A percentile compares a stretch with the other conserved stretches of the same genome.
Conservation (phyloP, 1,140 invertebrate species). For the Doryteuthis pealeii region DNA sequence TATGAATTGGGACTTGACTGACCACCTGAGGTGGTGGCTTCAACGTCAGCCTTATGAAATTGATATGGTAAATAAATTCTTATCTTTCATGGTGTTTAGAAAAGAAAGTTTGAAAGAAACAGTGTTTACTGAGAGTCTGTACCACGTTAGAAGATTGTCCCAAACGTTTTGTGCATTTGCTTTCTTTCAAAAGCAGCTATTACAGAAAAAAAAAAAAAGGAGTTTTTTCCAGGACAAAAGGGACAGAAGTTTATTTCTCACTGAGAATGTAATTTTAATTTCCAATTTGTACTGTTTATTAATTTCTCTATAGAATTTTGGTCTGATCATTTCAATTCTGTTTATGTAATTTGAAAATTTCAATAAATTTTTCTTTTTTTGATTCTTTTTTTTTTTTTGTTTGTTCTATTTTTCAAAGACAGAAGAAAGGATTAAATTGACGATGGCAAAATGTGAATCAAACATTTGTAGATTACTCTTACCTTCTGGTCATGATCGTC, state of each 20-base stretch:
- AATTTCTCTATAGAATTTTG: too few relatives aligned
- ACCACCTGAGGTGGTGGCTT: constrained; percentile 28
- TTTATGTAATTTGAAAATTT: too few relatives aligned
- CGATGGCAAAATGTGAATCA: background rate
- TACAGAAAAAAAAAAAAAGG: background rate
- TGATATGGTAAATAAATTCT: background rate
- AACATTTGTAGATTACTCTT: constrained; percentile 41
- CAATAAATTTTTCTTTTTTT: too few relatives aligned
- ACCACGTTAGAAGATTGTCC: too few relatives aligned
- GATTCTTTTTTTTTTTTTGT: background rate
- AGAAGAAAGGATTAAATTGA: background rate
- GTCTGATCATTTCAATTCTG: too few relatives aligned
- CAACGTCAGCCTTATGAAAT: constrained; percentile 23
- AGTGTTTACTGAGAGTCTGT: too few relatives aligned
- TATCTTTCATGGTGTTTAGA: background rate
- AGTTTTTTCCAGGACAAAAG: background rate
- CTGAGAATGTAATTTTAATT: too few relatives aligned
- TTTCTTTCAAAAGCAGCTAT: background rate
- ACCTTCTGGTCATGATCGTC: constrained; percentile 48
- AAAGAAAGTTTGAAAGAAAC: background rate
- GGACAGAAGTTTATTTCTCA: background rate
- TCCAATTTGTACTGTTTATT: too few relatives aligned
- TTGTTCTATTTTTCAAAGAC: background rate
- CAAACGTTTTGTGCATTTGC: too few relatives aligned
- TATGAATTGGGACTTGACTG: constrained; percentile 38